Conservation (phyloP, 2,888 invertebrate genomes). For the Tenthredo mesomela region DNA sequence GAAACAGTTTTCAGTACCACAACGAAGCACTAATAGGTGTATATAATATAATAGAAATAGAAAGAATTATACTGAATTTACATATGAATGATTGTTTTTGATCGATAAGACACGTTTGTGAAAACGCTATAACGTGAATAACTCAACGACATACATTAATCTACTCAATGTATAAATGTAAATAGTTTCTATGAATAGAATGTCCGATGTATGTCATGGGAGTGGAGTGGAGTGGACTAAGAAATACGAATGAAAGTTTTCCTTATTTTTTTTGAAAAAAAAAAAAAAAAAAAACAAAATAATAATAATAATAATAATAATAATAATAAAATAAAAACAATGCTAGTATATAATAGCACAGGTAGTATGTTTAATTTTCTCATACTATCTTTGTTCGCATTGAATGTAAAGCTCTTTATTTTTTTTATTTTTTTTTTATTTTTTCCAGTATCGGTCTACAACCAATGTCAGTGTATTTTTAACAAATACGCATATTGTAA, state of each 20-base stretch:
- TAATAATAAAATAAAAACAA: too few relatives aligned
- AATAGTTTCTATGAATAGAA: constrained; percentile 31
- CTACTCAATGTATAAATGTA: constrained; percentile 32
- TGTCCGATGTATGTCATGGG: constrained; percentile 3
- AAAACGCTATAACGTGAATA: neutral
- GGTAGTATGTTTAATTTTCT: constrained; percentile 11
- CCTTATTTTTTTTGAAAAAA: neutral
- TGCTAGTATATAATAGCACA: constrained; percentile 12
- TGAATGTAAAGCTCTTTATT: neutral
- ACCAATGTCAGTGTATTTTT: constrained; percentile 46
- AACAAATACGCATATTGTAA: constrained; percentile 39
- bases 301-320: too few relatives aligned
- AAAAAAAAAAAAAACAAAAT: too few relatives aligned
- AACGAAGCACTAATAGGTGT: neutral
- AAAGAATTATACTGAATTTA: neutral
- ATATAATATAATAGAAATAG: neutral
- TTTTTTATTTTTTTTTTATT: neutral
- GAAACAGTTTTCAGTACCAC: neutral
- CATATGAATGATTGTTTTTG: neutral
- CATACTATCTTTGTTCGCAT: neutral
- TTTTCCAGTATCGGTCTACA: neutral
- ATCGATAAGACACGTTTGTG: constrained; percentile 12
- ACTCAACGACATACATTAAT: constrained; percentile 32
- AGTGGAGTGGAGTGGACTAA: neutral
- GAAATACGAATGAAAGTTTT: neutral